Conservation (phyloP, 2,113 vertebrate species). For the Elachura formosa region DNA sequence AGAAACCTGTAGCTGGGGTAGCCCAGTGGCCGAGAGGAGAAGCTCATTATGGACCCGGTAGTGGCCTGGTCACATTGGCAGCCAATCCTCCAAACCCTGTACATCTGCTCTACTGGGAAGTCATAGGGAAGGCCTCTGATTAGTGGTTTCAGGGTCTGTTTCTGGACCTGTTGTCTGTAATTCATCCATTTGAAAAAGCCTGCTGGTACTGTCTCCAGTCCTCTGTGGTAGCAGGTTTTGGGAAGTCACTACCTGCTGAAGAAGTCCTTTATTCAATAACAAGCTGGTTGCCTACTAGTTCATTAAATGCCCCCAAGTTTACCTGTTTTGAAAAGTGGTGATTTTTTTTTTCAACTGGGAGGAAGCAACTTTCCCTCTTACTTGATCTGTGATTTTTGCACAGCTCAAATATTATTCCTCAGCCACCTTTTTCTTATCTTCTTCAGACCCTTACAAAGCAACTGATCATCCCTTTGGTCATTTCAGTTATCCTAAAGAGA, state of each 20-base stretch:
- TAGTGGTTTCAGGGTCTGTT: neutral
- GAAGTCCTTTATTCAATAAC: neutral
- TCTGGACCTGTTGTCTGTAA: neutral
- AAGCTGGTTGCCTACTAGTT: neutral
- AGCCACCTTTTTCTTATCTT: neutral
- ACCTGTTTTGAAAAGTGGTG: neutral
- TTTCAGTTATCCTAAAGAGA: neutral
- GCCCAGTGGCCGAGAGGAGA: neutral
- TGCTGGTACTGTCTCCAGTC: neutral
- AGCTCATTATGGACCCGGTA: accelerated
- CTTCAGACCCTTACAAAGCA: neutral
- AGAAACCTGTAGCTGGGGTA: neutral
- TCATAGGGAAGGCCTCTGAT: neutral
- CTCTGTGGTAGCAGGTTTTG: neutral
- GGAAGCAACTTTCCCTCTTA: neutral
- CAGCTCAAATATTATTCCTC: neutral
- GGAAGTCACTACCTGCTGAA: neutral
- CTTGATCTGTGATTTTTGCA: neutral
- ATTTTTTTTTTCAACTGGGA: neutral
- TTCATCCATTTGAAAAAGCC: neutral
- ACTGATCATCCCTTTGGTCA: neutral
- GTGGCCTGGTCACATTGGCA: neutral
- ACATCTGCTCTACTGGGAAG: neutral
- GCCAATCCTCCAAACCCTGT: neutral
- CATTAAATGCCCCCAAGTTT: neutral